Percentiles rank a stretch among this genome's conserved stretches.
phyloP scores from a whole-genome alignment of 92 coral and sea anemone species.

The Palythoa grandis region DNA sequence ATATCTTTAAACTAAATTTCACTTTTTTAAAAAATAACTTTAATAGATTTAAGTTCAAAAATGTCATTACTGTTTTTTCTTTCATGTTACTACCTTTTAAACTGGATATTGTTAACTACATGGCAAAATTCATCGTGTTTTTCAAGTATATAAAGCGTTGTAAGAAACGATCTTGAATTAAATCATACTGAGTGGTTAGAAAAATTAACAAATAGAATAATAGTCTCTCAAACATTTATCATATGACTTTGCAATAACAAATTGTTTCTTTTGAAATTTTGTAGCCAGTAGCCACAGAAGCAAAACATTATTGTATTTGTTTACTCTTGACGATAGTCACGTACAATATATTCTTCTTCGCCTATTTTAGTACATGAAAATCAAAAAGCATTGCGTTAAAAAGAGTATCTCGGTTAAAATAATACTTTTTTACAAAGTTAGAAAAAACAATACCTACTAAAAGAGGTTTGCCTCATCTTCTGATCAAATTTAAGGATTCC shows the following conservation, averaged over 20 bases:
- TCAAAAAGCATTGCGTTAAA: too few species aligned
- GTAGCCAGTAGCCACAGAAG: neutral
- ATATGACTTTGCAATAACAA: neutral
- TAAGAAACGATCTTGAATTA: too few species aligned
- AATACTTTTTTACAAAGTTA: neutral
- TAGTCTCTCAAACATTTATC: neutral
- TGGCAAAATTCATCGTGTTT: too few species aligned
- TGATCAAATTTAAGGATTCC: neutral
- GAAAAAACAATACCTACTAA: neutral
- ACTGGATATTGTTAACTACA: too few species aligned
- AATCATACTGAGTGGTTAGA: too few species aligned
- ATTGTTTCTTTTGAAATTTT: neutral
- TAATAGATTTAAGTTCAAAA: too few species aligned
- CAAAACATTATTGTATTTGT: neutral
- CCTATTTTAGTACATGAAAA: too few species aligned
- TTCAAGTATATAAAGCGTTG: too few species aligned
- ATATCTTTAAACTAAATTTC: neutral
- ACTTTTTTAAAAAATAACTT: neutral
- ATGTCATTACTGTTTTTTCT: too few species aligned
- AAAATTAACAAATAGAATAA: too few species aligned
- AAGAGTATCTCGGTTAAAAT: neutral
- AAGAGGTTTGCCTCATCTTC: neutral
- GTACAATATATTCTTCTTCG: too few species aligned
- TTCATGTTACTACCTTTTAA: too few species aligned
- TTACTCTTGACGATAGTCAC: neutral